phyloP scores from a whole-genome alignment of 2,888 invertebrate species.

The Athalia rosae region DNA sequence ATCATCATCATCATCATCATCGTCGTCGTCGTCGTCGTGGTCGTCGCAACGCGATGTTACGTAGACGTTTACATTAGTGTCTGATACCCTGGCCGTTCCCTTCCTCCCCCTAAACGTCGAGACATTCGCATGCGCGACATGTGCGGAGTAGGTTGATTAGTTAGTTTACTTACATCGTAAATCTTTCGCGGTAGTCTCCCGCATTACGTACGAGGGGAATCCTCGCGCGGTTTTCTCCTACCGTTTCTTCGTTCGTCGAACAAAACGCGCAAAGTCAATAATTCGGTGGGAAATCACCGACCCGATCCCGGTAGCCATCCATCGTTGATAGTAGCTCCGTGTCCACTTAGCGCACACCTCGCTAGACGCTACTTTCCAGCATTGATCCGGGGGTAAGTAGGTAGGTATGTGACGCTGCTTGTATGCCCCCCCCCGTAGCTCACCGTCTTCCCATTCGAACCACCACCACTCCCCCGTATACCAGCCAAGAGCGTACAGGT shows the following conservation, averaged over 20 bases:
- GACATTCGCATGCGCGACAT: neutral
- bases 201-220: neutral
- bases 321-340: neutral
- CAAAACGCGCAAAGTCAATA: neutral
- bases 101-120: too few species aligned
- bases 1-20: too few species aligned
- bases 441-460: neutral
- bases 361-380: neutral
- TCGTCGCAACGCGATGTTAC: too few species aligned
- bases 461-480: neutral
- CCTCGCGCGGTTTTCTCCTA: neutral
- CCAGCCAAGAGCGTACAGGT: conserved; percentile 32
- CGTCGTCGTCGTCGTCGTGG: too few species aligned
- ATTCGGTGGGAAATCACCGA: neutral
- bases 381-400: too few species aligned
- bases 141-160: neutral
- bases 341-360: conserved; percentile 3
- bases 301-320: neutral
- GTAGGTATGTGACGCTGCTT: too few species aligned
- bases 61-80: too few species aligned
- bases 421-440: neutral
- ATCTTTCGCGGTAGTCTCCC: too few species aligned
- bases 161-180: neutral
- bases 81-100: too few species aligned
- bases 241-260: neutral